A percentile compares a stretch with the other conserved stretches of the same genome.
These are phyloP conservation scores for Euwallacea similis DNA, from an alignment of 1,140 invertebrate species.

Conservation along the genomic window DNA sequence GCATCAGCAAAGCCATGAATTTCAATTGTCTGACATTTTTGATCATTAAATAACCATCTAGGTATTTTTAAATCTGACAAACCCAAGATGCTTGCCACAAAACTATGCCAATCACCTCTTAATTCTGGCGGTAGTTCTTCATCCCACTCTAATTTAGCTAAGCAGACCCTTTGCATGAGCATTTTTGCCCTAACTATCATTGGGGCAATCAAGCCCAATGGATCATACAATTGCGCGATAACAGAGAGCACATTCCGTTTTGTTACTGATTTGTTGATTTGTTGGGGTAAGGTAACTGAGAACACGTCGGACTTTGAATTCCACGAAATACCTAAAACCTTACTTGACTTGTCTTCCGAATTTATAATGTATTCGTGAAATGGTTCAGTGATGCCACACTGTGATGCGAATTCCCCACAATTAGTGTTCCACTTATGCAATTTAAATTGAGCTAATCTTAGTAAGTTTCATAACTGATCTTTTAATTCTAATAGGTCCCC, in stretches of 20 bases:
- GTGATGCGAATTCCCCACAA: too few relatives aligned
- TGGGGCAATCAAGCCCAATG: conserved; percentile 20
- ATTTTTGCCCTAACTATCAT: conserved; percentile 26
- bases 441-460: conserved; percentile 11
- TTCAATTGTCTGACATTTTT: too few relatives aligned
- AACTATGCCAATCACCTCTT: too few relatives aligned
- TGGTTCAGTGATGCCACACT: not conserved
- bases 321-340: conserved; percentile 31
- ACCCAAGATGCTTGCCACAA: too few relatives aligned
- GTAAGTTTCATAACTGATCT: not conserved
- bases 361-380: not conserved
- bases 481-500: not conserved
- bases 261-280: not conserved
- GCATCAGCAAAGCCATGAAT: too few relatives aligned
- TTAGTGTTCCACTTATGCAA: conserved; percentile 33
- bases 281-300: conserved; percentile 7
- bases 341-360: not conserved
- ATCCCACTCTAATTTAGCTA: conserved; percentile 30
- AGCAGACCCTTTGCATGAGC: conserved; percentile 32
- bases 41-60: too few relatives aligned
- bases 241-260: conserved; percentile 28
- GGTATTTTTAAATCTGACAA: too few relatives aligned
- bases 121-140: too few relatives aligned
- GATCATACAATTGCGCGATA: conserved; percentile 33
- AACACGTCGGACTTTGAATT: conserved; percentile 16